These are phyloP conservation scores for Cavia porcellus DNA, from an alignment of 2,113 vertebrate genomes.

Conservation along the genomic window DNA sequence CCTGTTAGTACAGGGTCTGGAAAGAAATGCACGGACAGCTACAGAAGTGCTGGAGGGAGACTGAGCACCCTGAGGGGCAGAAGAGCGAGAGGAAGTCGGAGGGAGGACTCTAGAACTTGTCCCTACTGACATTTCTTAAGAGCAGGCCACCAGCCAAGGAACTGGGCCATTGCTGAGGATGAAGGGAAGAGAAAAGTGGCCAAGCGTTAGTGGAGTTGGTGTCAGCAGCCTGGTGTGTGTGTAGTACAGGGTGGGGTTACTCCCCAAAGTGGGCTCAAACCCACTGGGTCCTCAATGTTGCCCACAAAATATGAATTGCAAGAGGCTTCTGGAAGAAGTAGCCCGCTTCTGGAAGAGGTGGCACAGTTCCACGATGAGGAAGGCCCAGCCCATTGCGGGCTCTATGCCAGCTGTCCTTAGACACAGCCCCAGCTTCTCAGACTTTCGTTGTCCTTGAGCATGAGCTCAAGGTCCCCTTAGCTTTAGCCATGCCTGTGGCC, in stretches of 20 bases:
- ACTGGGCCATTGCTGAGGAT: not conserved
- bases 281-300: not conserved
- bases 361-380: too few relatives aligned
- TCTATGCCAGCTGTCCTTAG: not conserved
- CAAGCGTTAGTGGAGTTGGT: not conserved
- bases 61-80: not conserved
- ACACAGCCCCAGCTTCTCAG: not conserved
- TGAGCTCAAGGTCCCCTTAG: too few relatives aligned
- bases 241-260: fast-evolving
- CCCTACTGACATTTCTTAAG: not conserved
- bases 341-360: too few relatives aligned
- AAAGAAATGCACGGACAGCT: not conserved
- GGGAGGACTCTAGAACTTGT: not conserved
- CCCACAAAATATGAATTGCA: not conserved
- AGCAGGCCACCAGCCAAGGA: not conserved
- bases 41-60: not conserved
- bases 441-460: too few relatives aligned
- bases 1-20: not conserved
- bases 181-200: not conserved
- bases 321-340: not conserved
- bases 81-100: not conserved
- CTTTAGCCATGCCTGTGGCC: not conserved
- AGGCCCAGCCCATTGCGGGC: not conserved
- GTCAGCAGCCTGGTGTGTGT: too few relatives aligned
- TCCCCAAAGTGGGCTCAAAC: not conserved